Percentiles rank a stretch among this genome's conserved stretches.
Evolutionary conservation across 2,113 vertebrate species (phyloP).

Genomic region (Poeciliopsis occidentalis): DNA sequence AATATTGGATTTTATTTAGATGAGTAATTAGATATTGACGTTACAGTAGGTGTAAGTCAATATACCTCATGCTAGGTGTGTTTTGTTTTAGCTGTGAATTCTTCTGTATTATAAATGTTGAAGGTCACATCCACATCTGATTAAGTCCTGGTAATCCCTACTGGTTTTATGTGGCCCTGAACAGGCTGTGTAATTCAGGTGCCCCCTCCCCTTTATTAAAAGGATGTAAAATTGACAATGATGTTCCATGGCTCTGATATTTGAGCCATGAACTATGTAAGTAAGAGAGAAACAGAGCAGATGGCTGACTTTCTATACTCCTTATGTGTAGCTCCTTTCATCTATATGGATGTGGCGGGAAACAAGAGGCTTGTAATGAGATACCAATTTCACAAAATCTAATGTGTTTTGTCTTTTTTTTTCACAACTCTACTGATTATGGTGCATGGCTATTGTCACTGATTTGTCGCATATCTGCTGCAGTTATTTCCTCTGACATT

Average conservation of each 20-base stretch:
- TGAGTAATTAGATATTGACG: neutral
- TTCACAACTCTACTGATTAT: slow-evolving; percentile 27
- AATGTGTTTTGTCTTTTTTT: slow-evolving; percentile 37
- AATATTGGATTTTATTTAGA: no score
- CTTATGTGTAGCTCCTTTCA: neutral
- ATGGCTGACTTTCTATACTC: neutral
- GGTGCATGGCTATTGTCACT: slow-evolving; percentile 1
- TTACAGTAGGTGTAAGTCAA: neutral
- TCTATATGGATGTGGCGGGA: neutral
- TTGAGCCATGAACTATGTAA: neutral
- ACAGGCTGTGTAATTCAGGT: neutral
- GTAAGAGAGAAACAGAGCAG: neutral
- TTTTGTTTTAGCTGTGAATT: neutral
- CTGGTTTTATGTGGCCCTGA: neutral
- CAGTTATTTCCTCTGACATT: slow-evolving; percentile 35
- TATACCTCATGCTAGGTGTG: neutral
- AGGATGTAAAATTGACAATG: neutral
- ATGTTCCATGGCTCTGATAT: neutral
- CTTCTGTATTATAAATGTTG: neutral
- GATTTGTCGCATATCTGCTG: slow-evolving; percentile 26
- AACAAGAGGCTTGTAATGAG: neutral
- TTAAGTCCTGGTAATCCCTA: neutral
- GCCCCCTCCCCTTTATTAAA: neutral
- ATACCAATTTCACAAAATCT: slow-evolving; percentile 10
- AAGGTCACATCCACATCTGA: neutral